These are phyloP conservation scores for Leptopilina myrica DNA, from an alignment of 2,888 invertebrate species.

Conservation along the genomic window DNA sequence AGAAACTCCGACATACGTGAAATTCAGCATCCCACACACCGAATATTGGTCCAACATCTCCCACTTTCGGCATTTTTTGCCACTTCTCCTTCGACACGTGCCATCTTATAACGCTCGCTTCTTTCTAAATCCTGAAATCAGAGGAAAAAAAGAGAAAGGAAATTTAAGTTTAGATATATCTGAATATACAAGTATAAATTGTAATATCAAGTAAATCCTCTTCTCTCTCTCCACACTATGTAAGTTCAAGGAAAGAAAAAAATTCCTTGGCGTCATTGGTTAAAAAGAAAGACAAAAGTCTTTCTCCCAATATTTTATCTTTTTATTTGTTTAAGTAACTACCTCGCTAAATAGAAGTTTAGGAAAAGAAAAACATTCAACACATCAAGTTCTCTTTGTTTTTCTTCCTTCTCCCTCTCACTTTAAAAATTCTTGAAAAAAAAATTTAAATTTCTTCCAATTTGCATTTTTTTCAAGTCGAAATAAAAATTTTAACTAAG, in stretches of 20 bases:
- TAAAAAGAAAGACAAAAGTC: no score
- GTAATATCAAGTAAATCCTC: neutral
- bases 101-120: slow-evolving; percentile 10
- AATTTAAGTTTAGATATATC: slow-evolving; percentile 1
- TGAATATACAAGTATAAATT: neutral
- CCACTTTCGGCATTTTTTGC: slow-evolving; percentile 1
- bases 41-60: slow-evolving; percentile 15
- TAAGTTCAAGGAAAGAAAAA: slow-evolving; percentile 7
- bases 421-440: no score
- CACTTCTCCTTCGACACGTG: slow-evolving; percentile 35
- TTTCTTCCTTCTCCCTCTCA: no score
- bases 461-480: no score
- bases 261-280: slow-evolving; percentile 4
- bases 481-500: no score
- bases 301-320: neutral
- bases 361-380: no score
- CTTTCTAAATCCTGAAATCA: slow-evolving; percentile 10
- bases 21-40: slow-evolving; percentile 17
- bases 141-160: slow-evolving; percentile 14
- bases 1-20: slow-evolving; percentile 13
- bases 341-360: no score
- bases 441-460: no score
- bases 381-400: no score
- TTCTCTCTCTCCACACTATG: no score
- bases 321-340: no score